Conservation (phyloP, 2,113 vertebrate species). For the Sphaerodactylus townsendi region DNA sequence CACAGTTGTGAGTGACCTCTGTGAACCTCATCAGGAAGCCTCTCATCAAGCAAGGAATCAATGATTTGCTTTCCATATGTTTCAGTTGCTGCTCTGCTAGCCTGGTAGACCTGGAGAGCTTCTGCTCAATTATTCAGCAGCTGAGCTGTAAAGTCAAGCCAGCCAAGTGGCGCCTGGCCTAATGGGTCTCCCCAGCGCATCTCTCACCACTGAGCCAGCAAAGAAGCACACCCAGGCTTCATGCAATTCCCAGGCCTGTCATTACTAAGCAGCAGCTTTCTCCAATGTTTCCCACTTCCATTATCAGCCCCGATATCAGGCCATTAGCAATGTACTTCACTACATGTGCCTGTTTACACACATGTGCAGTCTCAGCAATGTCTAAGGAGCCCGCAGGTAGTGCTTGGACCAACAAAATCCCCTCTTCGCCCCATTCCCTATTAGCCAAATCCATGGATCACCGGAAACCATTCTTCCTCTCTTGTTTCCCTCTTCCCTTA, state of each 20-base stretch:
- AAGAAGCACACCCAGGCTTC: conserved; percentile 45
- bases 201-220: conserved; percentile 2
- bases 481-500: neutral
- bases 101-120: conserved; percentile 11
- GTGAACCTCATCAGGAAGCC: neutral
- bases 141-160: conserved; percentile 33
- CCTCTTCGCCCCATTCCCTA: neutral
- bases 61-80: neutral
- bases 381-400: neutral
- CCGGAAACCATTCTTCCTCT: neutral
- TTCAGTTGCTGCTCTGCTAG: neutral
- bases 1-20: neutral
- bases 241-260: conserved; percentile 55
- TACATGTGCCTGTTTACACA: neutral
- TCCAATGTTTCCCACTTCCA: conserved; percentile 3
- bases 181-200: conserved; percentile 38
- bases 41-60: conserved; percentile 2
- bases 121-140: conserved; percentile 59
- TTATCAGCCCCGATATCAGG: neutral
- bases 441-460: neutral
- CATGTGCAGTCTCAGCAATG: neutral
- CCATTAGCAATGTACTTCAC: neutral
- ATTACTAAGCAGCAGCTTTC: conserved; percentile 22
- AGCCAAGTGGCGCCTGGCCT: conserved; percentile 48
- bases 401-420: neutral